Base-by-base conservation (phyloP, 2,797 vertebrate species). In the Psittacula echo region DNA sequence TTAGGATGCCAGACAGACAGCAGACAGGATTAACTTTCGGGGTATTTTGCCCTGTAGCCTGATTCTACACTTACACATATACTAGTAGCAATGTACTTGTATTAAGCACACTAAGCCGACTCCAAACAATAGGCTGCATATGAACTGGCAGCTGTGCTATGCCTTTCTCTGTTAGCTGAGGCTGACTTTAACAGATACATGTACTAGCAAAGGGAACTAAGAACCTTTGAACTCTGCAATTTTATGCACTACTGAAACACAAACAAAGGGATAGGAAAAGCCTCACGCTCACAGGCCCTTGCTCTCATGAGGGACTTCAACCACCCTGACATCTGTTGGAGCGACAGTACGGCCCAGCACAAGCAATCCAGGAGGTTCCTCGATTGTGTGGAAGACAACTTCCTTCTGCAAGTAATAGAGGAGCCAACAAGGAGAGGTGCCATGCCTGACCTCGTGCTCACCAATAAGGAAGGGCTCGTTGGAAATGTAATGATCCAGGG, bases 211-310 rank as follows among this genome's bases (percentile, higher is more conserved):
- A 65, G n/a, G 76, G 50, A 95, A 34, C 14, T 37, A 47, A 73
- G 87, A 82, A 17, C 24, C 61, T 68, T 37, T 50, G 44, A 81
- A 71, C 10, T 27, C 51, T 79, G 10, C 17, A 73, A 54, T 90
- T 92, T 90, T 87, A 89, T 79, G 64, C 29, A 75, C 50, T 39
- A 70, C 2, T 92, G 64, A 85, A 94, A 91, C 23, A 89, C 10
- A 73, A 72, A 78, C 18, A 82, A 87, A 91, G 24, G 85, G 67
- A 39, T 39, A 39, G 37, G 37, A 39, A 39, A 39, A 39, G 37
- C 37, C 37, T 39, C 37, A 39, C 10, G 37, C 37, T 39, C 37
- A 39, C 37, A 39, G 37, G 37, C 37, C 37, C 37, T 39, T 37
- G 37, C 9, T 37, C 37, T 39, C 37, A 39, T 39, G 37, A 10